phyloP scores from a whole-genome alignment of 23 tunicate genomes.

The Ciona savignyi region DNA sequence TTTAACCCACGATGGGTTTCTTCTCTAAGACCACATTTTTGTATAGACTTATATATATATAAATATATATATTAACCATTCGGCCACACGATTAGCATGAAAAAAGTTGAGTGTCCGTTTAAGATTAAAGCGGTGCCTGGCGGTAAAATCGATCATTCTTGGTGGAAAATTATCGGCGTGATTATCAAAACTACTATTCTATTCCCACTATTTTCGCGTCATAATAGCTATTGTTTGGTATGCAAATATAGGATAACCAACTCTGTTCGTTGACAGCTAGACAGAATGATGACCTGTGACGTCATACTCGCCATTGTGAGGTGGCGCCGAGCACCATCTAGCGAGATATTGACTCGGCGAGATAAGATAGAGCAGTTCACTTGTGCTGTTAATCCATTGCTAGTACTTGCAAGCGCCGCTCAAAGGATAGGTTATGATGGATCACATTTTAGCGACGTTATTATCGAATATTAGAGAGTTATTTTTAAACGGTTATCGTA shows the following conservation, averaged over 20 bases:
- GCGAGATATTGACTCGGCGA: conserved; percentile 7
- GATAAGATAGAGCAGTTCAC: conserved; percentile 1
- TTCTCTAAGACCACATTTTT: too few species aligned
- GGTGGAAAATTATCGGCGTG: neutral
- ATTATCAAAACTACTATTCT: too few species aligned
- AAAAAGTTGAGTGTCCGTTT: neutral
- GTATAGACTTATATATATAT: too few species aligned
- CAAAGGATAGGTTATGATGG: neutral
- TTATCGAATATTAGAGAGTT: too few species aligned
- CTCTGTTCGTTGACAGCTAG: conserved; percentile 19
- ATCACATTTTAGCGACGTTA: neutral
- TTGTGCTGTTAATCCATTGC: neutral
- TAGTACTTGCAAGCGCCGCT: neutral
- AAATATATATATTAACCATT: too few species aligned
- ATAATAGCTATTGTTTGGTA: neutral
- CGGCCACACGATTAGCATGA: neutral
- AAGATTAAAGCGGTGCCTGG: neutral
- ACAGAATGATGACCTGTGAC: conserved; percentile 18
- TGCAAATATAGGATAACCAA: neutral
- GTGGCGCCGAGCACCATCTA: conserved; percentile 8
- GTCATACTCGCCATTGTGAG: conserved; percentile 12
- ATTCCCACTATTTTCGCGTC: too few species aligned
- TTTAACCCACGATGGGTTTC: too few species aligned
- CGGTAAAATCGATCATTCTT: neutral
- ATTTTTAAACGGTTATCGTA: too few species aligned